Evolutionary conservation across 2,888 invertebrate genomes (phyloP), one percentile per base, ranked within the genome.

Genomic region (Beris morrisii): DNA sequence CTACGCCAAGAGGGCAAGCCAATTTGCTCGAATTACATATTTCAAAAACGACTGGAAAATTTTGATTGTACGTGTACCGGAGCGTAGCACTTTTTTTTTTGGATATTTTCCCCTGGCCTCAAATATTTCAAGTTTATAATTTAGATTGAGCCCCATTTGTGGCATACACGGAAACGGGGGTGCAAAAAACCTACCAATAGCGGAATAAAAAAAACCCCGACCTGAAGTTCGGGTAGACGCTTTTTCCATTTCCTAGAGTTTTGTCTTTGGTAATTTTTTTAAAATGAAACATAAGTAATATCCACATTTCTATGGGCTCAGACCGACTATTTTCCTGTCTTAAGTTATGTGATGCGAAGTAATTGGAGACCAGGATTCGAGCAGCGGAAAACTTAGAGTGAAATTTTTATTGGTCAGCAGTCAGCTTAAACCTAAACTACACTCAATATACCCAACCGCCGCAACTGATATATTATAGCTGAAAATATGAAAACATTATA

Each of bases 191-290:
- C 45, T 30, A 45, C 6, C 9, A 11, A 15, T 43, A 28, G 50
- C 38, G 61, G 6, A 52, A 56, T 38, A 38, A 56, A 12, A 38
- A 38, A 38, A 38, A 2, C 22, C 22, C 22, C 22, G 22, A 22
- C 22, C 22, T 22, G 22, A 38, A 38, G 9, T 38, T 38, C 38
- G 9, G 38, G 56, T 38, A 52, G 30, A 43, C 44, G 56, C 38
- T 61, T 32, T 32, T 61, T 38, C 61, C 30, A 68, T 65, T 59
- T 69, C 64, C 57, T 64, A 48, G 59, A 59, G 56, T 69, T 69
- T 69, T 69, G 69, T 69, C 66, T 66, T 69, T 69, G 54, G 66
- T 69, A 69, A 69, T 66, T 69, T 69, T 53, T 66, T 64, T 69
- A 69, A 69, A 69, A 55, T 59, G 69, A 66, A 66, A 69, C 64